phyloP scores from a whole-genome alignment of 2,113 vertebrate genomes.

The Octodon degus region DNA sequence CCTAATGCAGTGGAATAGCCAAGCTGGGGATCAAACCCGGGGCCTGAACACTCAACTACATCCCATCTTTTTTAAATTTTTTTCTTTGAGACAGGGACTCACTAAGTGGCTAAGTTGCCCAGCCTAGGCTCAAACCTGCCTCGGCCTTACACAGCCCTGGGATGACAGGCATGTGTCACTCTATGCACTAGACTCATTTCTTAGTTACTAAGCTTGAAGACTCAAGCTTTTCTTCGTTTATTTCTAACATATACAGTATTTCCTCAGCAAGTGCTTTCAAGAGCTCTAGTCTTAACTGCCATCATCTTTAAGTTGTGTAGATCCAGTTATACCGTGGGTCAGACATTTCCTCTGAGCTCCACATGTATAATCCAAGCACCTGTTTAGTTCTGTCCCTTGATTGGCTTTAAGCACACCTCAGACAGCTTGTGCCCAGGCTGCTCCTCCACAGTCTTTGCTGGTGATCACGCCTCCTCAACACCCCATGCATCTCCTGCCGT shows the following conservation, averaged over 20 bases:
- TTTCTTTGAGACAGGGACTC: background rate
- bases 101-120: background rate
- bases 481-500: background rate
- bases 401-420: background rate
- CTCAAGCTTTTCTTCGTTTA: background rate
- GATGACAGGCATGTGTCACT: background rate
- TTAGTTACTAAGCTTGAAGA: background rate
- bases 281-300: slow-evolving; percentile 7
- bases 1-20: background rate
- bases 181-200: background rate
- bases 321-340: background rate
- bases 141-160: background rate
- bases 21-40: background rate
- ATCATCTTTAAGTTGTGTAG: background rate
- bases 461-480: background rate
- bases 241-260: background rate
- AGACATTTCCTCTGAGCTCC: background rate
- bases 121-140: background rate
- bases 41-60: background rate
- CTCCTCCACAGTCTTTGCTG: background rate
- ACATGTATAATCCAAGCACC: background rate
- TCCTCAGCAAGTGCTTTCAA: background rate
- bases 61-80: background rate
- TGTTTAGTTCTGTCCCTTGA: background rate
- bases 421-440: background rate